Base-by-base conservation (phyloP, 2,113 vertebrate genomes). In the Gnathonemus longibarbis region DNA sequence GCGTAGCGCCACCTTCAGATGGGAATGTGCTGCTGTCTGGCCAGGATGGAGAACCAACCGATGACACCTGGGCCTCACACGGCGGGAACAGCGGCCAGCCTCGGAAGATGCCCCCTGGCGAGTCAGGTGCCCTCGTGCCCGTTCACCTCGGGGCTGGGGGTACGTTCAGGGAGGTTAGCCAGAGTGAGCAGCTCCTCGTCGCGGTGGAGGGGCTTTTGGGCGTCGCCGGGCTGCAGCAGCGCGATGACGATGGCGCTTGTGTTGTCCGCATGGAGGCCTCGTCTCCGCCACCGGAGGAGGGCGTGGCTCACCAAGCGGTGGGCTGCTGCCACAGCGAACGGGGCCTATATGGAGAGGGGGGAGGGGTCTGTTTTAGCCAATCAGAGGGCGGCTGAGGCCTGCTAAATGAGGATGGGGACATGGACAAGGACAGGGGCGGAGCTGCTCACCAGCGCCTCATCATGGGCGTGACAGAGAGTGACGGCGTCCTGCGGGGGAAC, bases 401-500 rank as follows among this genome's bases (percentile, higher is more conserved):
- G 53, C 53, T 24, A 21, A n/a, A 27, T 1, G 24, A 62, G 56
- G 0, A 56, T 5, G 1, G 19, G 17, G 5, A 56, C 17, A 21
- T 19, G 53, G 53, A 21, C 53, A 24, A 21, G 58, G 24, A 9
- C 24, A 8, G 24, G 56, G 7, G 56, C 56, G 1, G 24, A 7
- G 66, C 3, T 74, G 10, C 94, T 15, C 88, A 96, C 96, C 95
- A 94, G 93, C 93, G 94, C 94, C 92, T 97, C 97, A 92, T 99
- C 98, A 5, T 98, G 97, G 91, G 97, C 98, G 92, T 98, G 97
- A 93, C 98, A 99, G 96, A 99, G 97, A 70, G 97, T 97, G 84
- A 99, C 96, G 5, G 98, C 98, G 50, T 99, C 98, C 70, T 98
- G 98, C 21, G 98, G 97, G 0, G 98, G 97, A 94, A 99, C 98